Evolutionary conservation across 2,113 vertebrate species (phyloP).

Genomic region (Falco punctatus): DNA sequence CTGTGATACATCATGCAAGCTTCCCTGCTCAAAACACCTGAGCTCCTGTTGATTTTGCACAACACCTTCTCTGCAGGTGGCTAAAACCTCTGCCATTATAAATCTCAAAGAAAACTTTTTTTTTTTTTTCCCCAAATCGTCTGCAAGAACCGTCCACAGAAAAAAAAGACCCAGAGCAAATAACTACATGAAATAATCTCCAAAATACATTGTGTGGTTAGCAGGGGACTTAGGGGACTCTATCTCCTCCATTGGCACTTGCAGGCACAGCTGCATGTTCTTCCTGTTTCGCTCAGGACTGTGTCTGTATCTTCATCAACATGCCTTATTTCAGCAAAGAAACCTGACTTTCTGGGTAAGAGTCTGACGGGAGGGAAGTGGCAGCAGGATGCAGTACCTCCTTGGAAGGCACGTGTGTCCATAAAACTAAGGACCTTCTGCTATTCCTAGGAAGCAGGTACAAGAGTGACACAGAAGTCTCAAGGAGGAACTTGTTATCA

Average conservation of each 20-base stretch:
- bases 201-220: not conserved
- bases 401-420: accelerated
- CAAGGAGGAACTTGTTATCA: not conserved
- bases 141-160: not conserved
- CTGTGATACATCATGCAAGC: accelerated
- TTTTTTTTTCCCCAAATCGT: not conserved
- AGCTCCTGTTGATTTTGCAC: not conserved
- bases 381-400: not conserved
- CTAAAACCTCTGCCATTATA: not conserved
- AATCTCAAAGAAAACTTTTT: not conserved
- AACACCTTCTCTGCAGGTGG: too few species aligned
- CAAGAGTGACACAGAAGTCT: not conserved
- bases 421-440: not conserved
- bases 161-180: not conserved
- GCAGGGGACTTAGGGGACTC: not conserved
- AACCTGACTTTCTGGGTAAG: not conserved
- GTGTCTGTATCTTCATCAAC: not conserved
- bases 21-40: not conserved
- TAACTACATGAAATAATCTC: not conserved
- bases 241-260: not conserved
- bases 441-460: not conserved
- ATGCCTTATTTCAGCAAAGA: not conserved
- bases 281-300: not conserved
- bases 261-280: not conserved
- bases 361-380: not conserved